phyloP scores from a whole-genome alignment of 2,888 invertebrate species.

The Candidula unifasciata region DNA sequence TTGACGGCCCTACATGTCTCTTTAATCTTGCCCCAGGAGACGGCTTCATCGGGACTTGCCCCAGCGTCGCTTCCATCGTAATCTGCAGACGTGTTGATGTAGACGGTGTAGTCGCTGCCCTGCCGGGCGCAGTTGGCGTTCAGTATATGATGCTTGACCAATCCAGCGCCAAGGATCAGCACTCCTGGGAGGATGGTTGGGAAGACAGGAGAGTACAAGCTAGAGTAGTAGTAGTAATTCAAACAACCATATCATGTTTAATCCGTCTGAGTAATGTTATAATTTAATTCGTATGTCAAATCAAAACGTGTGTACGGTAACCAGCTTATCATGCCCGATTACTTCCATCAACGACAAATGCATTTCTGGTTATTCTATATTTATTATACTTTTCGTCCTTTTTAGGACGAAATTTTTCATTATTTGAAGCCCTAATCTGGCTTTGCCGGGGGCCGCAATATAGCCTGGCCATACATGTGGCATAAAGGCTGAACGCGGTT shows the following conservation, averaged over 20 bases:
- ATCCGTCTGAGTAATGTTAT: too few species aligned
- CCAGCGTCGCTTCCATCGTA: constrained; percentile 47
- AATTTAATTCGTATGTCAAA: too few species aligned
- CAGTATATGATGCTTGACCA: constrained; percentile 98
- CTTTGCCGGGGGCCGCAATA: too few species aligned
- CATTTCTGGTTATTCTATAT: too few species aligned
- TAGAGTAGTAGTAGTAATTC: neutral
- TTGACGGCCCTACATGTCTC: constrained; percentile 28
- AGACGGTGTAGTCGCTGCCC: constrained; percentile 42
- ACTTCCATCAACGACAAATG: too few species aligned
- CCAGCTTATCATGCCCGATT: too few species aligned
- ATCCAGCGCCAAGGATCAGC: constrained; percentile 95
- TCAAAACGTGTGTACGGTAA: neutral
- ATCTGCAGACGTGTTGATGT: constrained; percentile 44
- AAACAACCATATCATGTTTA: too few species aligned
- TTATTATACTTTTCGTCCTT: too few species aligned
- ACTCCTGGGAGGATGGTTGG: constrained; percentile 83
- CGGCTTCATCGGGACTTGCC: constrained; percentile 48
- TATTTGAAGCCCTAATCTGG: too few species aligned
- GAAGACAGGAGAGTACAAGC: neutral
- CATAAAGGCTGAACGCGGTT: too few species aligned
- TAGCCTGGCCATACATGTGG: too few species aligned
- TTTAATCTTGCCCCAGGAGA: constrained; percentile 49
- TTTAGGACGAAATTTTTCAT: too few species aligned
- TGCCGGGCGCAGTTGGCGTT: constrained; percentile 87